Conservation (phyloP, 2,797 vertebrate genomes). For the Rhinatrema bivittatum region DNA sequence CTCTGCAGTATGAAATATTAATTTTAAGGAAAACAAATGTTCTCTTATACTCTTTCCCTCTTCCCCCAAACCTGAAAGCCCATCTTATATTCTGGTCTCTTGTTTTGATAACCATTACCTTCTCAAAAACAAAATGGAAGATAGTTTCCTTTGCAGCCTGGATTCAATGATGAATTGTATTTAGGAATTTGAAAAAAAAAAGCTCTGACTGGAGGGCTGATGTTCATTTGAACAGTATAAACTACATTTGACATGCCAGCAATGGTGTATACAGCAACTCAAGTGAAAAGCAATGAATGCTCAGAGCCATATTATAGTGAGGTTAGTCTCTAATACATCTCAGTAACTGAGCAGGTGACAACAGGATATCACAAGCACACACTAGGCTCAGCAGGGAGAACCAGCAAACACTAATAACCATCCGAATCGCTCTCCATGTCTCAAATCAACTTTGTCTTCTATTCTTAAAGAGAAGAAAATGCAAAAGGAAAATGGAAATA, state of each 20-base stretch:
- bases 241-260: conserved; percentile 41
- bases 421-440: conserved; percentile 2
- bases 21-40: background rate
- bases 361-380: conserved; percentile 16
- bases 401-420: background rate
- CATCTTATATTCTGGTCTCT: background rate
- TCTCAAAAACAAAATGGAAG: conserved; percentile 21
- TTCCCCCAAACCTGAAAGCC: background rate
- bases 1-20: background rate
- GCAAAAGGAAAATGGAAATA: no score
- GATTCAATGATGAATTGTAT: conserved; percentile 6
- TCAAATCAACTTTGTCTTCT: background rate
- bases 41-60: no score
- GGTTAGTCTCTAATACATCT: conserved; percentile 34
- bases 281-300: conserved; percentile 31
- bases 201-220: conserved; percentile 36
- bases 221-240: conserved; percentile 41
- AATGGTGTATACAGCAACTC: conserved; percentile 22
- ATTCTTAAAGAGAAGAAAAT: no score
- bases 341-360: conserved; percentile 33
- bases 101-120: conserved; percentile 4
- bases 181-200: conserved; percentile 22
- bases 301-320: conserved; percentile 27
- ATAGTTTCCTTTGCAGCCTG: conserved; percentile 12
- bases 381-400: background rate